phyloP scores from a whole-genome alignment of 2,797 vertebrate species.

The Ptychadena robeensis region DNA sequence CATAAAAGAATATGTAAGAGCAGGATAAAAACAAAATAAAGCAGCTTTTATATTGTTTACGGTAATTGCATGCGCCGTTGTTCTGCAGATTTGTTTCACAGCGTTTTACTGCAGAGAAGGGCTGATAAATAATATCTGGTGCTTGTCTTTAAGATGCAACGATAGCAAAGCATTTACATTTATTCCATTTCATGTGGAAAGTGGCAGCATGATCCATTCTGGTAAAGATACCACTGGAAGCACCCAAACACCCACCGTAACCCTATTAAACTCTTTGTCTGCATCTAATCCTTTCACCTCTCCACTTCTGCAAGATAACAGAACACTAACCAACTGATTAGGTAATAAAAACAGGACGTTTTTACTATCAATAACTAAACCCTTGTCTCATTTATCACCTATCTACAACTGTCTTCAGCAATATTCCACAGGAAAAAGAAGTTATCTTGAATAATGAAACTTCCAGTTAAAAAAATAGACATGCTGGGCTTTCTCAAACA shows the following conservation, averaged over 20 bases:
- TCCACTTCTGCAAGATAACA: slow-evolving; percentile 35
- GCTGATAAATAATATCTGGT: slow-evolving; percentile 53
- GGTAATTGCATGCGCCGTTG: slow-evolving; percentile 43
- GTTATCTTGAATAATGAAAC: slow-evolving; percentile 39
- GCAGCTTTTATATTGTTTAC: slow-evolving; percentile 45
- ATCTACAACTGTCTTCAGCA: slow-evolving; percentile 32
- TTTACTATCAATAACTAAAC: slow-evolving; percentile 51
- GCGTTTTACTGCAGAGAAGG: slow-evolving; percentile 19
- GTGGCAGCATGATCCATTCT: slow-evolving; percentile 34
- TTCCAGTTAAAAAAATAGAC: slow-evolving; percentile 20
- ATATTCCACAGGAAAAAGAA: slow-evolving; percentile 19
- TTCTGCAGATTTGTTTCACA: slow-evolving; percentile 46
- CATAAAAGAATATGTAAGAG: slow-evolving; percentile 55
- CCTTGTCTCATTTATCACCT: slow-evolving; percentile 37
- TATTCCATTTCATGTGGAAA: slow-evolving; percentile 45
- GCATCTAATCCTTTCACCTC: slow-evolving; percentile 40
- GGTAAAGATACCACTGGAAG: slow-evolving; percentile 8
- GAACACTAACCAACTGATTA: slow-evolving; percentile 48
- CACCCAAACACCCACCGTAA: slow-evolving; percentile 1
- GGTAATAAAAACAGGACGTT: slow-evolving; percentile 45
- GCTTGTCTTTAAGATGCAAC: slow-evolving; percentile 47
- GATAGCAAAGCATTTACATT: slow-evolving; percentile 48
- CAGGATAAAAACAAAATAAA: slow-evolving; percentile 56
- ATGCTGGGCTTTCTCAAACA: slow-evolving; percentile 8
- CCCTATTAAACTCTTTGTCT: slow-evolving; percentile 35